Percentiles rank a stretch among this genome's conserved stretches.
Conservation (phyloP, 1,140 invertebrate genomes). For the Papilio glaucus region DNA sequence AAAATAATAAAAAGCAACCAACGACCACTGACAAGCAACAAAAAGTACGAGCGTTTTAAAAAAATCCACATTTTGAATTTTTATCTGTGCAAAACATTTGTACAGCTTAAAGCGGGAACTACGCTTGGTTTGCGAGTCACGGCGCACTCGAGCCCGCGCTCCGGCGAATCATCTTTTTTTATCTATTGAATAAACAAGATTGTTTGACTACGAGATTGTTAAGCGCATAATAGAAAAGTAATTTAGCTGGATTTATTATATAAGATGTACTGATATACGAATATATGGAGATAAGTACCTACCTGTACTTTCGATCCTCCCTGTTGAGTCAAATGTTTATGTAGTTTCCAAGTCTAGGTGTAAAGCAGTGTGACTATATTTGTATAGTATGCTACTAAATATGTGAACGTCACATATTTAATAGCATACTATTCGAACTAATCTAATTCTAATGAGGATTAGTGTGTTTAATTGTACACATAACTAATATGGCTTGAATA, state of each 20-base stretch:
- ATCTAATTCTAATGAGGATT: too few species aligned
- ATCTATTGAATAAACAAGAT: constrained; percentile 37
- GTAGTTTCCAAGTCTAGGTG: too few species aligned
- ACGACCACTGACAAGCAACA: neutral
- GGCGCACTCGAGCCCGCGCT: neutral
- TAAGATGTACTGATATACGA: neutral
- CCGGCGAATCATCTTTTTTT: constrained; percentile 34
- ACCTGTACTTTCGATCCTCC: too few species aligned
- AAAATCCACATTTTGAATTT: constrained; percentile 27
- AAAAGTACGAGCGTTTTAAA: constrained; percentile 12
- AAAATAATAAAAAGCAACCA: constrained; percentile 20
- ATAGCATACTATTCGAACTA: too few species aligned
- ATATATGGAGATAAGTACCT: neutral
- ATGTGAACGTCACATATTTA: too few species aligned
- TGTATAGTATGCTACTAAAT: too few species aligned
- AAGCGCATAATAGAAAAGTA: constrained; percentile 14
- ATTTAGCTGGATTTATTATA: neutral
- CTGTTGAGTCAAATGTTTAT: too few species aligned
- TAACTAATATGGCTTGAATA: too few species aligned
- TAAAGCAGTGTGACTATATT: too few species aligned
- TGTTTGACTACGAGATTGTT: constrained; percentile 8
- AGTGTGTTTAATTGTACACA: too few species aligned
- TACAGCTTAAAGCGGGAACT: neutral
- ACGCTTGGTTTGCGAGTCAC: constrained; percentile 8
- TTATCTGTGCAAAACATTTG: constrained; percentile 28